phyloP scores from a whole-genome alignment of 2,888 invertebrate genomes.

The Lottia scabra region DNA sequence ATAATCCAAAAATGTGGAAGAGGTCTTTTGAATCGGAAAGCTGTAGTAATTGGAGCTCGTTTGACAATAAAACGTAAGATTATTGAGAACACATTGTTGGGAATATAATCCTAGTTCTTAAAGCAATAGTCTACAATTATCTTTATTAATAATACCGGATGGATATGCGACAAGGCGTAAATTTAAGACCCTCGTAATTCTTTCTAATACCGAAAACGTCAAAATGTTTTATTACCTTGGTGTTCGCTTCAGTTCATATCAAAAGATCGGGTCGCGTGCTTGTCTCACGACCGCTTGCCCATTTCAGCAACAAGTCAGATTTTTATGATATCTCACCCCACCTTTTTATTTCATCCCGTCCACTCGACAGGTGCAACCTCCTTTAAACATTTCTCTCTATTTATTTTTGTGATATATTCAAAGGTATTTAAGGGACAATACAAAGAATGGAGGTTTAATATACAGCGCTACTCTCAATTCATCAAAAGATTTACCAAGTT shows the following conservation, averaged over 20 bases:
- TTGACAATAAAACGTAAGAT: no score
- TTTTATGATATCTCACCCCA: not conserved
- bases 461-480: no score
- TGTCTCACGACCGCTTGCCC: slow-evolving; percentile 1
- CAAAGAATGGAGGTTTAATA: no score
- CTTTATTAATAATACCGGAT: not conserved
- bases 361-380: not conserved
- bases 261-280: not conserved
- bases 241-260: not conserved
- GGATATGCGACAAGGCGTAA: not conserved
- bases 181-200: slow-evolving; percentile 5
- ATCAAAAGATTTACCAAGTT: no score
- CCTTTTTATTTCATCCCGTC: not conserved
- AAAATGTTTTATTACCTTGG: not conserved
- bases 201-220: slow-evolving; percentile 1
- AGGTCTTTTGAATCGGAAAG: no score
- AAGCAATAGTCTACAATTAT: not conserved
- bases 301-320: not conserved
- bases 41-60: no score
- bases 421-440: not conserved
- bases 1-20: no score
- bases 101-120: no score
- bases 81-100: no score
- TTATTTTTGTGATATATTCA: not conserved
- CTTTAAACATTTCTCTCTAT: not conserved